Evolutionary conservation across 2,113 vertebrate species (phyloP).

Genomic region (Phasianus colchicus): DNA sequence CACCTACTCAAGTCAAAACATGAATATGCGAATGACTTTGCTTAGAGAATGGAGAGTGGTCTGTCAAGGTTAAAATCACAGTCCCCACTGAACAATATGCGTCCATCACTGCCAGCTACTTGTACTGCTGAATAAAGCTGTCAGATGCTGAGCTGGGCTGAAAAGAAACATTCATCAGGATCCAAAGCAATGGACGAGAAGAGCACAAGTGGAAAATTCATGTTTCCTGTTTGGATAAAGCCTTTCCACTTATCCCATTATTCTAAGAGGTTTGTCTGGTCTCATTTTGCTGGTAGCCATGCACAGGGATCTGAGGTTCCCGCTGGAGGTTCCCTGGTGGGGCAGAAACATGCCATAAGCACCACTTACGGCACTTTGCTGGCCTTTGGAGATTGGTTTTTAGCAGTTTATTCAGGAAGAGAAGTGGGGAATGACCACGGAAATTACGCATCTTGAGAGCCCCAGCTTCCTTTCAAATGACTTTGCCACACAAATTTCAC

Average conservation of each 20-base stretch:
- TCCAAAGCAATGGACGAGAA: background rate
- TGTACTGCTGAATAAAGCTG: background rate
- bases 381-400: background rate
- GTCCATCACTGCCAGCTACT: background rate
- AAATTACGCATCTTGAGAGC: background rate
- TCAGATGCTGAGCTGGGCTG: background rate
- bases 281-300: background rate
- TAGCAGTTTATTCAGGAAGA: background rate
- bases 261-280: background rate
- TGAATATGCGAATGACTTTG: background rate
- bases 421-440: background rate
- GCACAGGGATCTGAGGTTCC: background rate
- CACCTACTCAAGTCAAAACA: background rate
- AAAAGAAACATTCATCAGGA: background rate
- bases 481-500: background rate
- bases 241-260: background rate
- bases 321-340: background rate
- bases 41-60: background rate
- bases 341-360: background rate
- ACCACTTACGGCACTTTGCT: fast-evolving
- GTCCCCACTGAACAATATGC: background rate
- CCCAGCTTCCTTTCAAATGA: background rate
- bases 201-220: background rate
- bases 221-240: background rate
- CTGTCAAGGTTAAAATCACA: background rate